Percentiles rank a stretch among this genome's conserved stretches.
Conservation (phyloP, 1,140 invertebrate species). For the Cyclina sinensis region DNA sequence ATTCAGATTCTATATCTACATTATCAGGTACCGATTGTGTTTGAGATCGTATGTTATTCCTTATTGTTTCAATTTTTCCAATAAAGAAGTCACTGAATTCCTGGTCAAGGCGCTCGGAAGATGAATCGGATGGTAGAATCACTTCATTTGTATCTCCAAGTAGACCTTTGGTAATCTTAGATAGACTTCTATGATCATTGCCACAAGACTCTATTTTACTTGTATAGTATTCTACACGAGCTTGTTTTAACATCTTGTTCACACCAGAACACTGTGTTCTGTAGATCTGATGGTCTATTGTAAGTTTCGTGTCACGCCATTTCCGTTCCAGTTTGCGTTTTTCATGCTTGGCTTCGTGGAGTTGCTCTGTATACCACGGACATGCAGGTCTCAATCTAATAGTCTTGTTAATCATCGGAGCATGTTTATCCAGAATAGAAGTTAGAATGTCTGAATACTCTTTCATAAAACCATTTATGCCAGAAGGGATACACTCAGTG, state of each 20-base stretch:
- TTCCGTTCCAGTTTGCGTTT: too few species aligned
- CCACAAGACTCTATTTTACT: conserved; percentile 29
- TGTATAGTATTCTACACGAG: conserved; percentile 26
- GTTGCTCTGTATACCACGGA: conserved; percentile 10
- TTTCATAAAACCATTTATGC: too few species aligned
- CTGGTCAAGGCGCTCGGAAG: background rate
- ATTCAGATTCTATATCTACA: too few species aligned
- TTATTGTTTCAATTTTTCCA: conserved; percentile 11
- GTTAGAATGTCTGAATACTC: background rate
- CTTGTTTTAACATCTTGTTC: conserved; percentile 23
- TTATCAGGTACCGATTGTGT: conserved; percentile 9
- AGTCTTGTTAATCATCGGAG: background rate
- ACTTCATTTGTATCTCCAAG: conserved; percentile 22
- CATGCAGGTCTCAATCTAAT: too few species aligned
- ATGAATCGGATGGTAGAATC: conserved; percentile 1
- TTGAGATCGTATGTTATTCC: conserved; percentile 3
- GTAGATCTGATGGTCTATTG: too few species aligned
- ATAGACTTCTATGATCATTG: conserved; percentile 8
- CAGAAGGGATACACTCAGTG: conserved; percentile 2
- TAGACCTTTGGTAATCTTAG: conserved; percentile 22
- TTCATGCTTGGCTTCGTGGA: conserved; percentile 6
- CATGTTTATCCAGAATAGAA: background rate
- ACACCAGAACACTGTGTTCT: too few species aligned
- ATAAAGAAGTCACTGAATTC: conserved; percentile 46
- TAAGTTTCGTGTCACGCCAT: too few species aligned